phyloP scores from a whole-genome alignment of 2,113 vertebrate species.

The Cisticola juncidis region DNA sequence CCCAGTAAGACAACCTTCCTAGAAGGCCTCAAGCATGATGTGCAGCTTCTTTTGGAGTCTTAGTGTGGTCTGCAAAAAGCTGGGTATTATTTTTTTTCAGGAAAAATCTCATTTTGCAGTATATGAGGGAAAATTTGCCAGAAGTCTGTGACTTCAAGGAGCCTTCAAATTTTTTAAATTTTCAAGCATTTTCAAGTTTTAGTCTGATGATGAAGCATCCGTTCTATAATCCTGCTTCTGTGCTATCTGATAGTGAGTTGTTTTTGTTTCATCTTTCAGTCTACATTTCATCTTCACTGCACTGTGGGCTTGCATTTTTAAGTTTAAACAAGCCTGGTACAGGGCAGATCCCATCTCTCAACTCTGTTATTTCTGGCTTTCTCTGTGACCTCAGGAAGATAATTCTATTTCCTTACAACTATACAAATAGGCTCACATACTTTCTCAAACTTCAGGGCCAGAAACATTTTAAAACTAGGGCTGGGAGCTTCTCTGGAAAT shows the following conservation, averaged over 20 bases:
- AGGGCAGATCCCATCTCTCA: neutral
- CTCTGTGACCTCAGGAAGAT: conserved; percentile 19
- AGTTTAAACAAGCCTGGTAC: neutral
- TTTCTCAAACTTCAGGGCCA: neutral
- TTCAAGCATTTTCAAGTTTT: neutral
- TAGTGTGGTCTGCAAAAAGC: neutral
- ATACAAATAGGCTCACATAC: neutral
- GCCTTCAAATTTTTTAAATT: neutral
- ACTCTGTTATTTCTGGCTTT: neutral
- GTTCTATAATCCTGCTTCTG: neutral
- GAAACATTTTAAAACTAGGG: neutral
- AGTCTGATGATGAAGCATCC: neutral
- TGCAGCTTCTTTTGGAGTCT: neutral
- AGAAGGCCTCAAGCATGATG: neutral
- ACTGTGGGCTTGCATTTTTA: neutral
- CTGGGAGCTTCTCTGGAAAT: conserved; percentile 20
- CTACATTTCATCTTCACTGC: neutral
- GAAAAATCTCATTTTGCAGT: neutral
- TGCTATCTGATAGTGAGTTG: neutral
- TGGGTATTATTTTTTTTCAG: neutral
- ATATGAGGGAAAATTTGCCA: neutral
- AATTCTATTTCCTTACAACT: neutral
- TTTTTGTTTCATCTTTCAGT: neutral
- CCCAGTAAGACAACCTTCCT: neutral
- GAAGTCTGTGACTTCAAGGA: neutral